Conservation (phyloP, 2,113 vertebrate genomes). For the Melanerpes aurifrons region DNA sequence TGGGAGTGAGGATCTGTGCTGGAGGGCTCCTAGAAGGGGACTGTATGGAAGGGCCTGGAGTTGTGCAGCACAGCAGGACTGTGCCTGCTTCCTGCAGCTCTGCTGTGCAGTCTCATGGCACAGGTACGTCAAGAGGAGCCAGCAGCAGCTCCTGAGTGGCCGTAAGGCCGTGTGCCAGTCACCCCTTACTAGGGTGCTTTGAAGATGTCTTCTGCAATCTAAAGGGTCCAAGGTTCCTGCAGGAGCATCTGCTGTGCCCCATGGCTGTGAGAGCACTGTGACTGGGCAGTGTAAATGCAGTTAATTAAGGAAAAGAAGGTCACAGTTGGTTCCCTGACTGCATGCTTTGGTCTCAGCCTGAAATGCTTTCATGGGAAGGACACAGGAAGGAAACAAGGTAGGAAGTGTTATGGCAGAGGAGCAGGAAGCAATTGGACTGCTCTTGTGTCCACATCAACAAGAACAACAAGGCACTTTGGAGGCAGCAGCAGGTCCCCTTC, state of each 20-base stretch:
- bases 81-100: neutral
- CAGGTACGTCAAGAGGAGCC: neutral
- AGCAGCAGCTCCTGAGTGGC: neutral
- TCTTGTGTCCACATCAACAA: neutral
- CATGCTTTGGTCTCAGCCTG: neutral
- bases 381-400: neutral
- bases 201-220: neutral
- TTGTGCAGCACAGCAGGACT: neutral
- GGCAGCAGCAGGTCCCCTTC: neutral
- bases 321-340: neutral
- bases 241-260: neutral
- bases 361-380: neutral
- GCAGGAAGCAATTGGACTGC: neutral
- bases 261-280: neutral
- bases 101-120: neutral
- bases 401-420: neutral
- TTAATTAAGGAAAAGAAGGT: neutral
- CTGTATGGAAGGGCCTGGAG: too few species aligned
- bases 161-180: neutral
- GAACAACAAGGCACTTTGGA: neutral
- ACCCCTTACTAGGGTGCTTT: neutral
- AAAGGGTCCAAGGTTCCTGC: neutral
- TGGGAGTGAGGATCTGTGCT: neutral
- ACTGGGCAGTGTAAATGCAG: neutral
- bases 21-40: neutral